Conservation (phyloP, 35 echinoderm and acorn worm species). For the Patiria miniata region DNA sequence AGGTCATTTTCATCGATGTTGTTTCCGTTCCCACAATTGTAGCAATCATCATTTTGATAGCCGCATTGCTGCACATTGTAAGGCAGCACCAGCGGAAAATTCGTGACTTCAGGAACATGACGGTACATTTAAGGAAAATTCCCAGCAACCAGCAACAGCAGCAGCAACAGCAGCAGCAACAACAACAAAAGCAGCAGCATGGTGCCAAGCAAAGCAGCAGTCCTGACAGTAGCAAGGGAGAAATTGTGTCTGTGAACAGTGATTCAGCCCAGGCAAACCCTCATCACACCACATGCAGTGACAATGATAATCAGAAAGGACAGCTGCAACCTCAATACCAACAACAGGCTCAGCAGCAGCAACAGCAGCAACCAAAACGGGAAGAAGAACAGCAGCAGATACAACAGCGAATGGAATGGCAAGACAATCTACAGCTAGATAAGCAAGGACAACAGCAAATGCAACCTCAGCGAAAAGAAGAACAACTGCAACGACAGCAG, state of each 20-base stretch:
- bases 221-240: neutral
- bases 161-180: neutral
- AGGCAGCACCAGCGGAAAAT: slow-evolving; percentile 10
- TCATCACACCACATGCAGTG: neutral
- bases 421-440: neutral
- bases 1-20: neutral
- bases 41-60: neutral
- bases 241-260: neutral
- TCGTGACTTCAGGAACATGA: neutral
- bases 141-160: neutral
- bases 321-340: neutral
- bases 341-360: neutral
- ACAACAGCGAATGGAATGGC: neutral
- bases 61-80: neutral
- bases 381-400: neutral
- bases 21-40: neutral
- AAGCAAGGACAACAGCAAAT: neutral
- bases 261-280: neutral
- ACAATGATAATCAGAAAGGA: neutral
- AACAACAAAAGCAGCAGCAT: neutral
- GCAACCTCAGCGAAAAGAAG: neutral
- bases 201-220: neutral
- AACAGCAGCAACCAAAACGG: neutral
- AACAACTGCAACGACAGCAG: neutral
- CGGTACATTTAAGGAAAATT: no score